Conservation (phyloP, 2,888 invertebrate species). For the Nephrocerus scutellatus region DNA sequence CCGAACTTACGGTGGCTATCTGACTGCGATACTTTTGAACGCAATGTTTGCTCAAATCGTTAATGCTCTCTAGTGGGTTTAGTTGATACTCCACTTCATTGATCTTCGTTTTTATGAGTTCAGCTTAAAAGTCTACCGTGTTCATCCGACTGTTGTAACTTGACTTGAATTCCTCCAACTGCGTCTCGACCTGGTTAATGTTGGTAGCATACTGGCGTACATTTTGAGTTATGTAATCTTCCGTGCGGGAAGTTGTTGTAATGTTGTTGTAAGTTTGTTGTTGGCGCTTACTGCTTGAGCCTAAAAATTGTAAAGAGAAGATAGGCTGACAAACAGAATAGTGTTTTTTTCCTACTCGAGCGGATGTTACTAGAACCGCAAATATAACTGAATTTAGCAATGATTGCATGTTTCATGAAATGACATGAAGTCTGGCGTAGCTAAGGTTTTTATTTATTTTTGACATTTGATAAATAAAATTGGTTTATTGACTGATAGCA, state of each 20-base stretch:
- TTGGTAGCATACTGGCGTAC: conserved; percentile 17
- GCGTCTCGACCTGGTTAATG: conserved; percentile 14
- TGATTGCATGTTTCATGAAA: too few species aligned
- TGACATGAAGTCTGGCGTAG: too few species aligned
- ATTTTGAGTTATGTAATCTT: conserved; percentile 19
- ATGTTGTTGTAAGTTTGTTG: too few species aligned
- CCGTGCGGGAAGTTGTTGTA: neutral
- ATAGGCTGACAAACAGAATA: too few species aligned
- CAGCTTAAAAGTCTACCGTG: conserved; percentile 8
- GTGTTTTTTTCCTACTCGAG: too few species aligned
- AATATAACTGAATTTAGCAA: too few species aligned
- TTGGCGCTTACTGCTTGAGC: too few species aligned
- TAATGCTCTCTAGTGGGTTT: conserved; percentile 17
- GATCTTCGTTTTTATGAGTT: conserved; percentile 9
- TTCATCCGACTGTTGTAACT: conserved; percentile 10
- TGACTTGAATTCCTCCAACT: conserved; percentile 8
- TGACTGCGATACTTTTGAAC: conserved; percentile 19
- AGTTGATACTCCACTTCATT: conserved; percentile 15
- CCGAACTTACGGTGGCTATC: conserved; percentile 17
- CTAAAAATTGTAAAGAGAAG: too few species aligned
- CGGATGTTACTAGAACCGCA: too few species aligned
- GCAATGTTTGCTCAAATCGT: conserved; percentile 19
- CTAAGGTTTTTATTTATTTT: too few species aligned
- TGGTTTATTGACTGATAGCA: too few species aligned
- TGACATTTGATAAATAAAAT: too few species aligned